Percentiles rank a stretch among this genome's conserved stretches.
phyloP scores from a whole-genome alignment of 2,113 vertebrate species.

The Neolamprologus ventralis region DNA sequence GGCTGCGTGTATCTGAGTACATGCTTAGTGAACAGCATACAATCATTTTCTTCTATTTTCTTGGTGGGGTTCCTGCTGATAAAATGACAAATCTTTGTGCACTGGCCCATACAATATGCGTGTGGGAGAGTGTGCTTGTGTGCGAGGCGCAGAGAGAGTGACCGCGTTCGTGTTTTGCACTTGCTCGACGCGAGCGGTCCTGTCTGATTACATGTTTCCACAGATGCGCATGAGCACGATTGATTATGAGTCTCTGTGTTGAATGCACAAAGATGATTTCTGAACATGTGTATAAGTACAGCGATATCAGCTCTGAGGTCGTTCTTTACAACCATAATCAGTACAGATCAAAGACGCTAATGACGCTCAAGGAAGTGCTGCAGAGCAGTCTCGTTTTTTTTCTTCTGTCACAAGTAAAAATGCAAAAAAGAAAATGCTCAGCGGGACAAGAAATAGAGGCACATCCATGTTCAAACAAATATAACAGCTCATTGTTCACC shows the following conservation, averaged over 20 bases:
- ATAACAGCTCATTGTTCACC: not conserved
- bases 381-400: not conserved
- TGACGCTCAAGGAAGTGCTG: not conserved
- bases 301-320: not conserved
- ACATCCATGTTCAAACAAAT: not conserved
- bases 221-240: not conserved
- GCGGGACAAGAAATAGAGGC: not conserved
- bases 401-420: not conserved
- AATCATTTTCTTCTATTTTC: conserved; percentile 4
- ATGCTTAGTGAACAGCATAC: not conserved
- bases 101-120: not conserved
- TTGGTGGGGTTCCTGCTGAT: not conserved
- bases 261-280: not conserved
- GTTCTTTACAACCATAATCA: not conserved
- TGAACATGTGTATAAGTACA: not conserved
- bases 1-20: not conserved
- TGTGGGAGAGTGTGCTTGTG: not conserved
- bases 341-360: not conserved
- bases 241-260: not conserved
- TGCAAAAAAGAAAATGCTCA: not conserved
- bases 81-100: not conserved
- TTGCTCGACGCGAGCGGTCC: not conserved
- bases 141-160: not conserved
- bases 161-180: not conserved
- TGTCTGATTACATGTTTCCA: conserved; percentile 17